A percentile compares a stretch with the other conserved stretches of the same genome.
These are phyloP conservation scores for Hypsopygia costalis DNA, from an alignment of 2,888 invertebrate genomes.

Conservation along the genomic window DNA sequence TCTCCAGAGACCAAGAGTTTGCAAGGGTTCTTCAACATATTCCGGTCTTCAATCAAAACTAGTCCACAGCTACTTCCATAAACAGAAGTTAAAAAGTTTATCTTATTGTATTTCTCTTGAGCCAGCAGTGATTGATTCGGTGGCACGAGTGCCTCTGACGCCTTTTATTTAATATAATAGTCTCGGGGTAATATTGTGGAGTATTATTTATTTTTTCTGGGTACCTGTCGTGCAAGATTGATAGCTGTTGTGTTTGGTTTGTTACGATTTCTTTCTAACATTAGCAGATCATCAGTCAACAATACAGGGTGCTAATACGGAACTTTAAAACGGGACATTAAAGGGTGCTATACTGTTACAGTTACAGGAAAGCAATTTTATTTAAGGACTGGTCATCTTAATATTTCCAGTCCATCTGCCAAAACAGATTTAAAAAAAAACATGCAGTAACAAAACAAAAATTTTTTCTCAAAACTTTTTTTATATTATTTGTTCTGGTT, in stretches of 20 bases:
- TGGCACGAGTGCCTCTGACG: constrained; percentile 20
- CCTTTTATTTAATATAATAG: constrained; percentile 19
- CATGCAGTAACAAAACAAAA: no score
- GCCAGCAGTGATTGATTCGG: constrained; percentile 17
- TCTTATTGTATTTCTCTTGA: constrained; percentile 13
- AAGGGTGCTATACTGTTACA: no score
- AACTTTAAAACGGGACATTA: no score
- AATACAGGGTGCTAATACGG: no score
- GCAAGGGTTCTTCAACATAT: background rate
- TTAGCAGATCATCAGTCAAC: background rate
- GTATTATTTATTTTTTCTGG: constrained; percentile 9
- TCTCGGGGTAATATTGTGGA: constrained; percentile 9
- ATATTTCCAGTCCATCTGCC: no score
- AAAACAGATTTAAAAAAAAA: no score
- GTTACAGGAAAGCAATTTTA: no score
- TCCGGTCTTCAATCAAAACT: constrained; percentile 14
- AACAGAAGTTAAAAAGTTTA: constrained; percentile 16
- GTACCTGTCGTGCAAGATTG: constrained; percentile 14
- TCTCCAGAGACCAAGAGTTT: background rate
- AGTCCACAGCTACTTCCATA: constrained; percentile 11
- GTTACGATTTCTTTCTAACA: background rate
- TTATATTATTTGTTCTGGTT: no score
- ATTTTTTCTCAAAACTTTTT: no score
- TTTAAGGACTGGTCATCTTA: no score
- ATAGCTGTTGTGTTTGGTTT: constrained; percentile 10